Evolutionary conservation across 2,113 vertebrate species (phyloP).

Genomic region (Rattus rattus): DNA sequence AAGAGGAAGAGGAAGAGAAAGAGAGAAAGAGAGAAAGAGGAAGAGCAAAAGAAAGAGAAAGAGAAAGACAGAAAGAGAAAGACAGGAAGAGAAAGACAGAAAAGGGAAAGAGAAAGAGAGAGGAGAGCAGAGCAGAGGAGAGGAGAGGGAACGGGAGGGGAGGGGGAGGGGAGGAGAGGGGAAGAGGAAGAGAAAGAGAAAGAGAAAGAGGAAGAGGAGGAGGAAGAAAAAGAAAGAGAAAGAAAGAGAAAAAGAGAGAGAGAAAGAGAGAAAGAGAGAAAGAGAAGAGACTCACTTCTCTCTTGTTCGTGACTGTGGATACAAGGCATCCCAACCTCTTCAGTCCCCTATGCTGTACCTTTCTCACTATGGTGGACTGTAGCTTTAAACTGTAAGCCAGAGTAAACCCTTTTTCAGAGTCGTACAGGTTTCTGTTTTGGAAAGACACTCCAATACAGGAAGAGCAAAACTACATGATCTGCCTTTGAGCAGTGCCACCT

Average conservation of each 20-base stretch:
- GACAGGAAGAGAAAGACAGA: no score
- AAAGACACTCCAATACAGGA: not conserved
- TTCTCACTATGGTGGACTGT: not conserved
- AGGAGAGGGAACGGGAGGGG: no score
- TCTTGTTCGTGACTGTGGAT: not conserved
- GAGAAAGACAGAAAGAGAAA: rapidly evolving
- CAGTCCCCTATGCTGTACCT: not conserved
- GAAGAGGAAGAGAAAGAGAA: no score
- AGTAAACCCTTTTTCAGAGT: not conserved
- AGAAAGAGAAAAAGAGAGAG: rapidly evolving
- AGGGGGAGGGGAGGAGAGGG: no score
- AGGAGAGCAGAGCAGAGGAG: no score
- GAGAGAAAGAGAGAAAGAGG: rapidly evolving
- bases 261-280: not conserved
- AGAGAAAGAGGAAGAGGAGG: no score
- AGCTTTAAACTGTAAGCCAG: not conserved
- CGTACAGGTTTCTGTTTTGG: not conserved
- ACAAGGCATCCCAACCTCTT: not conserved
- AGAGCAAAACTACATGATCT: not conserved
- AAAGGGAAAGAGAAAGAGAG: not conserved
- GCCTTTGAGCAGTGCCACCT: not conserved
- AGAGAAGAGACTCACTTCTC: not conserved
- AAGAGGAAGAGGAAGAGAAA: no score
- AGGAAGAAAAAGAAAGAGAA: rapidly evolving
- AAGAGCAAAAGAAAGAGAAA: rapidly evolving